Base-by-base conservation (phyloP, 1,140 invertebrate genomes). In the Alviniconcha marisindica region DNA sequence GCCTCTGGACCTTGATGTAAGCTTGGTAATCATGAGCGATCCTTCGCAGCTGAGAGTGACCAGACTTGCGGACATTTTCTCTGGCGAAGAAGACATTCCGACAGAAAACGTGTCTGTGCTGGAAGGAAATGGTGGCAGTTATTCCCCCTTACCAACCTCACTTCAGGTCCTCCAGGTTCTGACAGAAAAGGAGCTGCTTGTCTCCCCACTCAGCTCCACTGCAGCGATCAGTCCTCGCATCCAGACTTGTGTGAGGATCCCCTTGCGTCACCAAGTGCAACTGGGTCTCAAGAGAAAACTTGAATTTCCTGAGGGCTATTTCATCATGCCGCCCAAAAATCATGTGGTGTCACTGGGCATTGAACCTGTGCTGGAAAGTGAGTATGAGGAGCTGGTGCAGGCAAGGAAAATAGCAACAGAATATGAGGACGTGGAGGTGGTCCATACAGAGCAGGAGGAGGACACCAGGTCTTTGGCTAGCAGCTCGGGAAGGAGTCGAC, bases 1-100 rank as follows among this genome's bases (percentile, higher is more conserved):
- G 15, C 86, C 86, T 7, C 24, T 82, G 38, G 86, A 87, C 77
- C 78, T 87, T 44, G 86, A 87, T 48, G 69, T 87, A 12, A 82
- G 51, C 33, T 83, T 85, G 82, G 66, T 82, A 14, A 28, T 83
- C 18, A 31, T 44, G 14, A 54, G 60, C 18, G 77, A 85, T 48
- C 33, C 48, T 5, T 60, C 54, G 40, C 71, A 66, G 42, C 56
- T 54, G 3, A 83, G 66, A 69, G 36, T 83, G 14, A 77, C 83
- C 28, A 66, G 14, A 31, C 3, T 87, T n/a, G 36, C 71, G 31
- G 81, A 87, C 15, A 69, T 87, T n/a, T 54, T 87, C 42, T 73
- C 69, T 60, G 78, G 82, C 7, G 31, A 48, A 40, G 69, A 66
- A 10, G 10, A 40, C 1, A 66, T 83, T n/a, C 83, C 86, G 12